phyloP scores from a whole-genome alignment of 2,888 invertebrate genomes.

The Campoplex nolae region DNA sequence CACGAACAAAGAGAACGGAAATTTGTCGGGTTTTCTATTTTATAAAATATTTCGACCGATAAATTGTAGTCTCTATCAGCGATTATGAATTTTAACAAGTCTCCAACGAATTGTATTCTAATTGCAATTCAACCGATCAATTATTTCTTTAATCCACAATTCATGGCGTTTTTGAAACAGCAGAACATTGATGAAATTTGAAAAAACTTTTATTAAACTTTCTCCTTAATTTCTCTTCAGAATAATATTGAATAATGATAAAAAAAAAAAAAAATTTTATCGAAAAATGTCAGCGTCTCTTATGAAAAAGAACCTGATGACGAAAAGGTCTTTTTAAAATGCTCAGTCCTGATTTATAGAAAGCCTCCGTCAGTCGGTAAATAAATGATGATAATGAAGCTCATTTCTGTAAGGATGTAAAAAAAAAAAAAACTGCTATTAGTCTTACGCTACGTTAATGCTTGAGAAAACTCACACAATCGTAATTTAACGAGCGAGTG shows the following conservation, averaged over 20 bases:
- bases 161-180: neutral
- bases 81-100: neutral
- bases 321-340: neutral
- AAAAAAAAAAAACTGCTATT: slow-evolving; percentile 36
- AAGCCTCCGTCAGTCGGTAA: neutral
- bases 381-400: slow-evolving; percentile 4
- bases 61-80: neutral
- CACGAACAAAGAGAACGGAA: slow-evolving; percentile 18
- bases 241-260: too few relatives aligned
- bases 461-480: slow-evolving; percentile 49
- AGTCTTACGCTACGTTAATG: slow-evolving; percentile 35
- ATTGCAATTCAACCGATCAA: neutral
- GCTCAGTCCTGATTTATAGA: slow-evolving; percentile 3
- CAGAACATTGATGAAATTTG: neutral
- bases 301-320: neutral
- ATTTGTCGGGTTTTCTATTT: neutral
- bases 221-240: neutral
- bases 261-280: too few relatives aligned
- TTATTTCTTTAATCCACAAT: neutral
- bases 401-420: slow-evolving; percentile 12
- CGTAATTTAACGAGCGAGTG: slow-evolving; percentile 44
- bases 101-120: neutral
- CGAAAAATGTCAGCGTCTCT: neutral
- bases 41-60: slow-evolving; percentile 5
- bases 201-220: neutral